Base-by-base conservation (phyloP, 2,797 vertebrate species). In the Gymnoscopelus microlampas region DNA sequence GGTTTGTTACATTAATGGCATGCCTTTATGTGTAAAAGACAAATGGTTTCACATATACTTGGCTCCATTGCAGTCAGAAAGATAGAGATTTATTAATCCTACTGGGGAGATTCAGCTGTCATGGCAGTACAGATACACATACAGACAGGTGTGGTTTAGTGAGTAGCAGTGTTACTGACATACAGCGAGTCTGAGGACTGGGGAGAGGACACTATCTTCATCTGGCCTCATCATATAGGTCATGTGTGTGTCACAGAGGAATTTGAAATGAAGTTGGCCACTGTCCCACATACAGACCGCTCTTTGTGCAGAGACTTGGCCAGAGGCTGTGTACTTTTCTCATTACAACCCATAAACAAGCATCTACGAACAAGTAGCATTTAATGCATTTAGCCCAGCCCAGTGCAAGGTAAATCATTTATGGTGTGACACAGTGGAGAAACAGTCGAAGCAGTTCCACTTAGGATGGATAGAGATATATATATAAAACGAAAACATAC, bases 261-360 rank as follows among this genome's bases (percentile, higher is more conserved):
- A 39, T 54, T 39, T 58, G 47, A 68, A 19, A 70, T 68, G 53
- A 58, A 53, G 14, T 23, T 74, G 47, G 47, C 51, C 3, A 26
- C 66, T 63, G 51, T 74, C 70, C 63, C 12, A 62, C 65, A 82
- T 64, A 78, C 63, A 79, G 29, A 58, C 68, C 8, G 39, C 35
- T 65, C 47, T 60, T 76, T 81, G 68, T 81, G 60, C 29, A 35
- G 1, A 35, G 57, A 54, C 49, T 67, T 53, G 0, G 7, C 69
- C 68, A 49, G 48, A 60, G 39, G 53, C 32, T 73, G 64, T 61
- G 57, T 79, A 26, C 73, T 71, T 81, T 79, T 76, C 50, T 57
- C 5, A 80, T 75, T 63, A 66, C 5, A 35, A 53, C 5, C 14
- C 32, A 57, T 64, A 71, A 54, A 79, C 50, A 80, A 11, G 60